Base-by-base conservation (phyloP, 30 jellyfish, hydroid and myxozoan species). In the Haliclystus octoradiatus region DNA sequence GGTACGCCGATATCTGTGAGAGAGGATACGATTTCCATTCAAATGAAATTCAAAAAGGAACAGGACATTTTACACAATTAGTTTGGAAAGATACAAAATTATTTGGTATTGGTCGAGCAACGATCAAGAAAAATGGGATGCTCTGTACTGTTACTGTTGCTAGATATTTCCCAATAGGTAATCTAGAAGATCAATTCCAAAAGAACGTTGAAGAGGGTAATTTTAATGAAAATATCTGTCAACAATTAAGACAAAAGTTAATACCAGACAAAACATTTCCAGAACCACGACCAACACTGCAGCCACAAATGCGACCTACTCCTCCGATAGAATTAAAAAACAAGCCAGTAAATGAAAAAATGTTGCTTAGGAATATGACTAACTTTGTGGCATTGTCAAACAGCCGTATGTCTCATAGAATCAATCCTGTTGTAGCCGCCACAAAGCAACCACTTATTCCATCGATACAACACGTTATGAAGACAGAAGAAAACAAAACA, bases 1-100 rank as follows among this genome's bases (percentile, higher is more conserved):
- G 98, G 98, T 89, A 89, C 68, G 63, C 75, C 19, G 95, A 89
- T 31, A 77, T 89, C 60, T 89, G 98, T 65, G 98, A 89, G 27
- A 66, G 65, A 68, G 98, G 98, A 1, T 89, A 81, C 53, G 88
- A 89, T 61, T 89, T 89, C 74, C 68, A 77, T 33, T 78, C 98
- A 23, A 67, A 68, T 26, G 83, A 32, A 28, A 65, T 68, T 23
- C 89, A 77, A 67, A 22, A 50, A 40, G 93, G 92, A 22, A 89
- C 98, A 32, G 85, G 82, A 12, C 95, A 81, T 68, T 89, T 89
- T 52, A 70, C 98, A 14, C 98, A 89, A 50, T 79, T 81, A 31
- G 81, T 72, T 25, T 89, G 98, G 98, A 63, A 81, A 34, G 71
- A 75, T 0, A 81, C 92, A 19, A 81, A 80, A 13, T 77, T 68